These are phyloP conservation scores for Crocuta crocuta DNA, from an alignment of 2,113 vertebrate species.

Conservation along the genomic window DNA sequence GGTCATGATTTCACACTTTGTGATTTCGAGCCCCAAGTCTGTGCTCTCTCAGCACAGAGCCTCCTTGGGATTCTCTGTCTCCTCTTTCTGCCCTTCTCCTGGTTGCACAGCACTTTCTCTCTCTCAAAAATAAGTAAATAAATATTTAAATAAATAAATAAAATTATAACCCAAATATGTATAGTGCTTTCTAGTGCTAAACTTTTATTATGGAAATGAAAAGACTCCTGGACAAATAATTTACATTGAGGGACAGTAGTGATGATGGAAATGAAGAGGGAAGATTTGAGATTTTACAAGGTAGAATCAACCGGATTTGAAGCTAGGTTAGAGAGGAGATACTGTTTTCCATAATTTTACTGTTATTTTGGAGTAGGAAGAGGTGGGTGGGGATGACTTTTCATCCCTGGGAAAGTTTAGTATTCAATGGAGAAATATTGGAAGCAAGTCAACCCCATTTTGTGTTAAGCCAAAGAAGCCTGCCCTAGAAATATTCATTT, in stretches of 20 bases:
- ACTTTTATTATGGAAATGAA: not conserved
- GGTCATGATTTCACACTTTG: no score
- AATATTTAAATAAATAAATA: no score
- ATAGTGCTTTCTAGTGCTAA: not conserved
- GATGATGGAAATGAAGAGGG: not conserved
- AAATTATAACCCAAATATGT: not conserved
- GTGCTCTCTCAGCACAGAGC: no score
- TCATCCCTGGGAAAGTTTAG: not conserved
- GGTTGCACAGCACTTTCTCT: no score
- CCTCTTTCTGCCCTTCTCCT: no score
- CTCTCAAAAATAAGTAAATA: no score
- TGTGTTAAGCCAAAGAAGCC: not conserved
- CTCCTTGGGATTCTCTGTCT: no score
- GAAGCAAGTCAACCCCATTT: not conserved
- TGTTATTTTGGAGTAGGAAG: not conserved
- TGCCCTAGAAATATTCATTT: not conserved
- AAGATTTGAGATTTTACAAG: not conserved
- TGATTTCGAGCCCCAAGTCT: no score
- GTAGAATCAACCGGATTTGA: not conserved
- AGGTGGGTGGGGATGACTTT: not conserved
- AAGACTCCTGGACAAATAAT: not conserved
- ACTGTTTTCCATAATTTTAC: not conserved
- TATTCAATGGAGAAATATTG: not conserved
- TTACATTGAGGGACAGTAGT: not conserved
- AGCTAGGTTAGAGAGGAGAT: not conserved